phyloP scores from a whole-genome alignment of 2,113 vertebrate species.

The Hypanus sabinus region DNA sequence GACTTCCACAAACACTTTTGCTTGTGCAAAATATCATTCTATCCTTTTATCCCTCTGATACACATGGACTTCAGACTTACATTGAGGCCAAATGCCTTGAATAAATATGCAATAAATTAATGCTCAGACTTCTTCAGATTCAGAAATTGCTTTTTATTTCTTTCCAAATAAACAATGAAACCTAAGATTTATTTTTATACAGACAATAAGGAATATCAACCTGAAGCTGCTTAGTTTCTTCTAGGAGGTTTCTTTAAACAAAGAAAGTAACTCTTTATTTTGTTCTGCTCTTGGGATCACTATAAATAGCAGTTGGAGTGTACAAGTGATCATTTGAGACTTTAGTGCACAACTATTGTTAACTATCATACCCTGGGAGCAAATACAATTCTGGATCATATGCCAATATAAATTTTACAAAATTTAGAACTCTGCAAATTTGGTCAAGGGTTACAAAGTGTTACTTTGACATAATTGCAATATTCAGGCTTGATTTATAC shows the following conservation, averaged over 20 bases:
- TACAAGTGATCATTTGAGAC: not conserved
- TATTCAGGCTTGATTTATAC: not conserved
- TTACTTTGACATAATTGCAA: not conserved
- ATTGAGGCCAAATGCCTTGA: not conserved
- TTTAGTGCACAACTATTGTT: not conserved
- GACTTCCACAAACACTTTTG: no score
- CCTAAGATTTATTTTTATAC: not conserved
- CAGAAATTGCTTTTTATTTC: not conserved
- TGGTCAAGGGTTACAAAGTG: not conserved
- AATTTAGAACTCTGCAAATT: not conserved
- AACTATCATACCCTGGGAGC: not conserved
- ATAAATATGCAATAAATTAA: not conserved
- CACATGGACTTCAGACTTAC: no score
- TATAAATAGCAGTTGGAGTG: not conserved
- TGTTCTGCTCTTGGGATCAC: not conserved
- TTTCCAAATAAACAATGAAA: not conserved
- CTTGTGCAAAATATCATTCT: no score
- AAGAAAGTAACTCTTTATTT: not conserved
- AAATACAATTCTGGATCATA: not conserved
- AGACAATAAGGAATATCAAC: not conserved
- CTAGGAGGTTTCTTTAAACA: not conserved
- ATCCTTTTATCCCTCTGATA: no score
- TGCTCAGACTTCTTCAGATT: not conserved
- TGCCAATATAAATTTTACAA: not conserved
- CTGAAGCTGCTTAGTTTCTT: not conserved